These are phyloP conservation scores for Microplitis manilae DNA, from an alignment of 2,888 invertebrate genomes.

Conservation along the genomic window DNA sequence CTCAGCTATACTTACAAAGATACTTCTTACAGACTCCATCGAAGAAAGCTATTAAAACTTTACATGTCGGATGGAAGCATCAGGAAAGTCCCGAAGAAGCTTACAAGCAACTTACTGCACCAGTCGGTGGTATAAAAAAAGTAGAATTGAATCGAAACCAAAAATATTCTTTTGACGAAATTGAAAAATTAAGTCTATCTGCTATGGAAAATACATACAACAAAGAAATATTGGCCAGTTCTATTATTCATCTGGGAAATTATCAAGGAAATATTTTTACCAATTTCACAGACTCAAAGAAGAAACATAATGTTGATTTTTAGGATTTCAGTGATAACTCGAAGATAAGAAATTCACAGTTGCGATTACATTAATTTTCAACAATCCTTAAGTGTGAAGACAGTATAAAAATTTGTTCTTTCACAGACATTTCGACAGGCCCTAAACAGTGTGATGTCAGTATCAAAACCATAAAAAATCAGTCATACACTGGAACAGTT, in stretches of 20 bases:
- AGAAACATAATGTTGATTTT: not conserved
- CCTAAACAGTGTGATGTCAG: too few species aligned
- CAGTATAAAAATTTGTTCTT: too few species aligned
- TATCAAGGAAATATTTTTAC: not conserved
- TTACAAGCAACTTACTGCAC: not conserved
- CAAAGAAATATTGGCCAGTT: not conserved
- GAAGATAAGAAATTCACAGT: conserved; percentile 1
- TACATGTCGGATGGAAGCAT: not conserved
- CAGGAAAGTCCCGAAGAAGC: not conserved
- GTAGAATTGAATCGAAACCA: not conserved
- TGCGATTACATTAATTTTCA: not conserved
- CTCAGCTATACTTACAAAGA: not conserved
- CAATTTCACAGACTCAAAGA: not conserved
- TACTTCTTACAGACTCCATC: not conserved
- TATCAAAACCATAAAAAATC: too few species aligned
- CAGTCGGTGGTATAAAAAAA: not conserved
- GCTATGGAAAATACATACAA: not conserved
- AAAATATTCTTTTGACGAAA: not conserved
- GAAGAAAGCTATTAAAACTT: not conserved
- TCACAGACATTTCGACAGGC: too few species aligned
- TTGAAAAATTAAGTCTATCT: not conserved
- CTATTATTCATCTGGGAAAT: not conserved
- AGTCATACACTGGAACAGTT: too few species aligned
- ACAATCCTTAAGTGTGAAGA: too few species aligned
- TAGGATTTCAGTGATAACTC: conserved; percentile 5